Evolutionary conservation across 2,888 invertebrate species (phyloP), one percentile per base, ranked within the genome.

Genomic region (Unio pictorum): DNA sequence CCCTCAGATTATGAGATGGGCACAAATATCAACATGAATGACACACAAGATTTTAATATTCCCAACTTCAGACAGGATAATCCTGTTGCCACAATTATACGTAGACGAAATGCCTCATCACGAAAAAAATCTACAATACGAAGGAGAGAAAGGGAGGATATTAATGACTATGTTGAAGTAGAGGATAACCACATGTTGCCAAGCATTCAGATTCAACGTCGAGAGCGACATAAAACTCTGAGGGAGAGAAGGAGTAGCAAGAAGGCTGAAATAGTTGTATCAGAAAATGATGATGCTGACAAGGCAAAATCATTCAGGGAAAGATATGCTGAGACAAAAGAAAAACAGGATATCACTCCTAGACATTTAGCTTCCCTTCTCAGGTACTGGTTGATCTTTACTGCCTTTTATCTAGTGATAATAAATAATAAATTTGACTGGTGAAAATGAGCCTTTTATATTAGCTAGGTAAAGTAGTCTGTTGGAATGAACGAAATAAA

Each of bases 11-110:
- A 45, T 45, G 45, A 45, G 45, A 45, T 45, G 45, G 45, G 45
- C 11, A 65, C 68, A 17, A 56, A 65, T 11, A 23, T 68, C 45
- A 58, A 69, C 34, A 66, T 69, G 20, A 73, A 74, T 34, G 64
- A 64, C 17, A 69, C 45, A 1, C 20, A 55, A 4, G 75, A 74
- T 17, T 64, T 77, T 18, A 73, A 77, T 58, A 75, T 75, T 66
- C 75, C 81, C 7, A 78, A 83, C 60, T 81, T 83, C 61, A 81
- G 81, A 67, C 80, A 81, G 34, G 76, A 76, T 2, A 74, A 76
- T 58, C 74, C 74, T 5, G 66, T 67, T 45, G 74, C 67, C 57
- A 77, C 80, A 17, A 64, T 81, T 34, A 74, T 81, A 55, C 69
- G 75, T 54, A 62, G 80, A 20, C 66, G 73, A 58, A 72, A 72